Conservation (phyloP, 2,888 invertebrate species). For the Chirona hameri region DNA sequence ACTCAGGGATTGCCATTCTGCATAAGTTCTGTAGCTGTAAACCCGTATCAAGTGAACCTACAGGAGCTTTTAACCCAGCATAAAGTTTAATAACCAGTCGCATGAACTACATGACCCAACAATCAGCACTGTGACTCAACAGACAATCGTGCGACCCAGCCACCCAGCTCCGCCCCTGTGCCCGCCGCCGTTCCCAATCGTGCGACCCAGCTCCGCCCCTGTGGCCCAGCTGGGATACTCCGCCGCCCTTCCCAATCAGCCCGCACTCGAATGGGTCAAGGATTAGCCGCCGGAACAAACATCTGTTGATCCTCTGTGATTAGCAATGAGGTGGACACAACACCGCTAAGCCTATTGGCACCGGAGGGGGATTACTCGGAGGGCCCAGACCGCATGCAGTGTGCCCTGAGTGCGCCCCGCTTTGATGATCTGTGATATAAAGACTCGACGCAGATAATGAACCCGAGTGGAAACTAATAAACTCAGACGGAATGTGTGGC, state of each 20-base stretch:
- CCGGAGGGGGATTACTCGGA: not conserved
- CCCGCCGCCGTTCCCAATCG: not conserved
- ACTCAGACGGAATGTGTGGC: not conserved
- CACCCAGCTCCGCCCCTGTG: too few species aligned
- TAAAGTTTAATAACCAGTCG: too few species aligned
- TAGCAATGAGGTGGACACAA: not conserved
- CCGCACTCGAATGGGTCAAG: not conserved
- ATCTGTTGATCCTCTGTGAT: not conserved
- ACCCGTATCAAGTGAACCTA: too few species aligned
- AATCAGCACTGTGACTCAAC: too few species aligned
- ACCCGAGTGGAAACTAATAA: not conserved
- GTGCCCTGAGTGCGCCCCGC: not conserved
- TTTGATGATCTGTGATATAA: not conserved
- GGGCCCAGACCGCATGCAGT: not conserved
- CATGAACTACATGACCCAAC: too few species aligned
- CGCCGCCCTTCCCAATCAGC: not conserved
- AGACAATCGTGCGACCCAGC: too few species aligned
- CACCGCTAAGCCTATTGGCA: not conserved
- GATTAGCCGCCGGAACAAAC: slow-evolving; percentile 8
- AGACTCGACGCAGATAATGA: not conserved
- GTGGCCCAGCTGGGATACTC: too few species aligned
- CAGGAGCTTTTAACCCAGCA: too few species aligned
- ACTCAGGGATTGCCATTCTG: too few species aligned
- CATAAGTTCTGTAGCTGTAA: too few species aligned
- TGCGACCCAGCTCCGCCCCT: too few species aligned